Evolutionary conservation across 2,797 vertebrate genomes (phyloP), one percentile per base, ranked within the genome.

Genomic region (Apodemus agrarius): DNA sequence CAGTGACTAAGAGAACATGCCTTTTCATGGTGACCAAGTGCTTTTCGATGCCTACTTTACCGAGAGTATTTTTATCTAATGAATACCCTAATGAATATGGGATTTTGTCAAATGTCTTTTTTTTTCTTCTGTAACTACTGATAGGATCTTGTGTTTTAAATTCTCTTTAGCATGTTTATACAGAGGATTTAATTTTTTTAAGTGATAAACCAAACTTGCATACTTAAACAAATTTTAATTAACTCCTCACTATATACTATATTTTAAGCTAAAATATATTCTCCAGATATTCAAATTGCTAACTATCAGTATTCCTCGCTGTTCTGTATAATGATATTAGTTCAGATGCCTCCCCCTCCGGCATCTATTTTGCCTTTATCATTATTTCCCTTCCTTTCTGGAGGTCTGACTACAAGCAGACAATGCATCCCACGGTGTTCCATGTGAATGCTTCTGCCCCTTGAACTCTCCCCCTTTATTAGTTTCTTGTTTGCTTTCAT

Each of bases 221-320:
- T 59, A 76, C 34, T 26, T 86, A 4, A 37, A 34, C 2, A 26
- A 59, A 84, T 86, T 93, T 95, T 78, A 74, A 94, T 0, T 61
- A 80, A 61, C 6, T 90, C 61, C 61, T 90, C 34, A 87, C 46
- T 75, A 75, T 1, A 67, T 37, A 75, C 37, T 72, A 34, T 61
- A 76, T 90, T 95, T 94, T 87, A 94, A 92, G 54, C 52, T 82
- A 91, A 49, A 67, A 74, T 69, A 92, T 46, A 52, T 4, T 67
- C 14, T 79, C 46, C 13, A 89, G 26, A 16, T 82, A 19, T 29
- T 21, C 34, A 72, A 61, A 79, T 6, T 91, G 43, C 34, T 90
- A 82, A 78, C 24, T 52, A 65, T 10, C 82, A 81, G 24, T 67
- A 24, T 5, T 82, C 34, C 65, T n/a, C 22, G 49, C 54, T 82